Base-by-base conservation (phyloP, 2,888 invertebrate species). In the Caenorhabditis sp. region DNA sequence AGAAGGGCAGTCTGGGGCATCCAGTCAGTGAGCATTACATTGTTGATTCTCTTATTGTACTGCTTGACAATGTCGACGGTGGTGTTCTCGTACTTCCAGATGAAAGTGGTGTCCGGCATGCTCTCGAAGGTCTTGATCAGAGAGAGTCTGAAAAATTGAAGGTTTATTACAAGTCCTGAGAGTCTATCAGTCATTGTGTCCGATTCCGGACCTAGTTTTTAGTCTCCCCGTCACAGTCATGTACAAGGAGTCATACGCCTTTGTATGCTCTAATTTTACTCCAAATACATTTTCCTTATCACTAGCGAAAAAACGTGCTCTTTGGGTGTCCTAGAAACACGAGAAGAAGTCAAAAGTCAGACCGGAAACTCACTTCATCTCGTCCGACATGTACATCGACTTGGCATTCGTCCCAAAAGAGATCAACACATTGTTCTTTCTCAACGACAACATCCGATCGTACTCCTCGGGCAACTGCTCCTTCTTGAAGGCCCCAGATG, bases 1-100 rank as follows among this genome's bases (percentile, higher is more conserved):
- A 69, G 69, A 35, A 70, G 64, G 10, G 72, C 59, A n/a, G 77
- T 85, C 54, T 89, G 89, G 3, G 89, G 88, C 59, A 87, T 76
- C 89, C 89, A 89, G 35, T 84, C 85, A 14, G 77, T 73, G 8
- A 88, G 63, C 66, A 80, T 68, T 41, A 89, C 85, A 64, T 89
- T 89, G 22, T 70, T 41, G 38, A 82, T 58, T n/a, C 66, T 64
- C 38, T 81, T 81, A 26, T 66, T 80, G 51, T 69, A 80, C 41
- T 68, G 70, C 26, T 69, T 64, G 51, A 69, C 66, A 24, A 82
- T 70, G 12, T 86, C 83, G 4, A 68, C 44, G 12, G 72, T 51
- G 1, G 80, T 72, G 68, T 80, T 73, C 63, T 86, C 86, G 64
- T 86, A 86, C 73, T 86, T 86, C 86, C 86, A 86, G 28, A 86